These are phyloP conservation scores for Hypercompe scribonia DNA, from an alignment of 2,888 invertebrate genomes.

Conservation along the genomic window DNA sequence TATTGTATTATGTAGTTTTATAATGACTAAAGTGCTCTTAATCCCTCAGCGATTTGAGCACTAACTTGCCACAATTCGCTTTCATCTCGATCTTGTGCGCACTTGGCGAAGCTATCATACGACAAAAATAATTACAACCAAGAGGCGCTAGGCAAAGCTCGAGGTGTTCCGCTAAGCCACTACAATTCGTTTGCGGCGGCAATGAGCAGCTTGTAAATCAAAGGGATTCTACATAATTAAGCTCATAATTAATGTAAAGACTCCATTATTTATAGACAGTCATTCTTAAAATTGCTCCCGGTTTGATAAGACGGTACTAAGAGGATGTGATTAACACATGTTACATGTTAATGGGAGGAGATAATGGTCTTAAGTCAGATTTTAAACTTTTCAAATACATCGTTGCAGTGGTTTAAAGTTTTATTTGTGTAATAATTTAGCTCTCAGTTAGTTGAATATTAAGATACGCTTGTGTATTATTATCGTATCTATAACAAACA, in stretches of 20 bases:
- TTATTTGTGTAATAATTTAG: slow-evolving; percentile 37
- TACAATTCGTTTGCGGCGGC: slow-evolving; percentile 85
- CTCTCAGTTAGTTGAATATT: slow-evolving; percentile 57
- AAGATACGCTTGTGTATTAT: slow-evolving; percentile 52
- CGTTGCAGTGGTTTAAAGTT: slow-evolving; percentile 32
- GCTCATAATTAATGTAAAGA: slow-evolving; percentile 86
- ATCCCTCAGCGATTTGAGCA: slow-evolving; percentile 76
- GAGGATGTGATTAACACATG: slow-evolving; percentile 81
- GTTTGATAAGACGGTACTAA: slow-evolving; percentile 76
- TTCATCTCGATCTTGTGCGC: slow-evolving; percentile 77
- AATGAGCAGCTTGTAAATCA: slow-evolving; percentile 85
- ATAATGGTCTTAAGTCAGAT: slow-evolving; percentile 65
- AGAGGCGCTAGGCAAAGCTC: slow-evolving; percentile 71
- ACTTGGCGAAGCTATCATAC: slow-evolving; percentile 64
- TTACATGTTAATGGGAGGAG: slow-evolving; percentile 74
- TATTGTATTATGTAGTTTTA: not conserved
- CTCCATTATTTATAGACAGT: slow-evolving; percentile 83
- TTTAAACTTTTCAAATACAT: slow-evolving; percentile 51
- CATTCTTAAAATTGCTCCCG: slow-evolving; percentile 84
- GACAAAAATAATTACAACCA: slow-evolving; percentile 84
- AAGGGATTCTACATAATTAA: slow-evolving; percentile 86
- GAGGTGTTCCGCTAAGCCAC: slow-evolving; percentile 82
- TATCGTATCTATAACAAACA: slow-evolving; percentile 40
- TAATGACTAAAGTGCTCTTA: slow-evolving; percentile 57
- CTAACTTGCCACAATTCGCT: slow-evolving; percentile 79